phyloP scores from a whole-genome alignment of 2,888 invertebrate genomes.

The Alentia gelatinosa region DNA sequence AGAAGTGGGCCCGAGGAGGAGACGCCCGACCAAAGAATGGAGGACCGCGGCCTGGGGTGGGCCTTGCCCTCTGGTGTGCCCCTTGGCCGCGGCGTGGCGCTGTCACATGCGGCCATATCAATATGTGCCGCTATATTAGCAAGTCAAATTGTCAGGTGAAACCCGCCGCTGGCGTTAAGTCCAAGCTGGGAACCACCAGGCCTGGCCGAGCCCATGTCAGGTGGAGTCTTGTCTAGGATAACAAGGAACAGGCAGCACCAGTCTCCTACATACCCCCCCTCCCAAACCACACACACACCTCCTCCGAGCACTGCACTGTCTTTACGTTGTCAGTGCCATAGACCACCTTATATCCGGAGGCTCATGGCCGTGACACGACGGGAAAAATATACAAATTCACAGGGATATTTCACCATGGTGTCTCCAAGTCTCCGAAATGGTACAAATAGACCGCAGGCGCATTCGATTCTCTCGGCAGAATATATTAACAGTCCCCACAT shows the following conservation, averaged over 20 bases:
- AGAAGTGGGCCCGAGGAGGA: not conserved
- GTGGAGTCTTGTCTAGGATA: not conserved
- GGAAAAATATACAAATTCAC: no score
- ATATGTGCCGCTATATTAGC: conserved; percentile 47
- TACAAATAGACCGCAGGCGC: no score
- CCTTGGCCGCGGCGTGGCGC: conserved; percentile 2
- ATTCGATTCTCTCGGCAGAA: no score
- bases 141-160: conserved; percentile 51
- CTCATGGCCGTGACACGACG: no score
- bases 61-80: not conserved
- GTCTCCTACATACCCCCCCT: not conserved
- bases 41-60: not conserved
- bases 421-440: no score
- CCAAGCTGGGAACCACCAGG: not conserved
- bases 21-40: not conserved
- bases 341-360: no score
- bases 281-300: not conserved
- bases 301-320: no score
- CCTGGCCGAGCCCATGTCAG: conserved; percentile 10
- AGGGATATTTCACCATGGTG: no score
- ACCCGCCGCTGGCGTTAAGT: not conserved
- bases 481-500: no score
- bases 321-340: no score
- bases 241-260: conserved; percentile 15
- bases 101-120: conserved; percentile 41